Evolutionary conservation across 2,113 vertebrate species (phyloP).

Genomic region (Eulacestoma nigropectus): DNA sequence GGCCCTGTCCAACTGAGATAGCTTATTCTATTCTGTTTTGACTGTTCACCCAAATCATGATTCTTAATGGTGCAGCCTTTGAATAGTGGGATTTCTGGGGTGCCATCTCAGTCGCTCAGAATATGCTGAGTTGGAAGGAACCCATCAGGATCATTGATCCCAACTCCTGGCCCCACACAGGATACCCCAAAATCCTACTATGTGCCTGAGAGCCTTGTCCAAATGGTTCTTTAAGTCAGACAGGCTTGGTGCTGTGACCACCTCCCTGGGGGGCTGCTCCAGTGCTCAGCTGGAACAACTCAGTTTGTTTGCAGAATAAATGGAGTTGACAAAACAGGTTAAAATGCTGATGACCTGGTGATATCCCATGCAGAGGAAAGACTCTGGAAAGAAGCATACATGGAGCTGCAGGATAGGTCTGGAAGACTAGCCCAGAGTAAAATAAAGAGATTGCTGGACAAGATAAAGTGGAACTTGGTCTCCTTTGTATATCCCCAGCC

Average conservation of each 20-base stretch:
- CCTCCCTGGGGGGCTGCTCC: not conserved
- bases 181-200: not conserved
- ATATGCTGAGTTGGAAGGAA: not conserved
- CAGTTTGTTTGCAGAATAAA: not conserved
- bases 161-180: not conserved
- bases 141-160: too few relatives aligned
- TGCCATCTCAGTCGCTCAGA: not conserved
- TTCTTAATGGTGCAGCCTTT: not conserved
- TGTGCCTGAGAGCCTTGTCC: not conserved
- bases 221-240: not conserved
- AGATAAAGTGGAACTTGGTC: not conserved
- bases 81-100: not conserved
- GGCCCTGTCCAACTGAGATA: not conserved
- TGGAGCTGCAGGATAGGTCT: not conserved
- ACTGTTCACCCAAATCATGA: not conserved
- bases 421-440: not conserved
- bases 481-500: not conserved
- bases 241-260: not conserved
- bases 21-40: not conserved
- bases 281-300: not conserved
- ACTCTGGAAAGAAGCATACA: not conserved
- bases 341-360: not conserved
- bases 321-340: not conserved
- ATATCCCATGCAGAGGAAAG: not conserved
- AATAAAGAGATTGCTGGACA: not conserved